phyloP scores from a whole-genome alignment of 2,888 invertebrate species.

The Brachylomia viminalis region DNA sequence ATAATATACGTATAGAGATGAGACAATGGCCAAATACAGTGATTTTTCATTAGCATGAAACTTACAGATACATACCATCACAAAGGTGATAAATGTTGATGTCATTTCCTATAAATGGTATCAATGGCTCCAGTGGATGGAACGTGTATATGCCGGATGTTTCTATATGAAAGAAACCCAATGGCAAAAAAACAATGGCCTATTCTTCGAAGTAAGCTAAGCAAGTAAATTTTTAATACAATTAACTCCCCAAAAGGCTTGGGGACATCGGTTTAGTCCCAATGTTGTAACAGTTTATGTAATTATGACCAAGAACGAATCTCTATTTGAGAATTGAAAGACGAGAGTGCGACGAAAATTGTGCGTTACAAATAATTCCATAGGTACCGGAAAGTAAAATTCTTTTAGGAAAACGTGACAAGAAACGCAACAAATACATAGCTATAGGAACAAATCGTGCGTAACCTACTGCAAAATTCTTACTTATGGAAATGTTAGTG shows the following conservation, averaged over 20 bases:
- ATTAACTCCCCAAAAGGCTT: neutral
- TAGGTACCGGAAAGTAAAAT: neutral
- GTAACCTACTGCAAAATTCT: neutral
- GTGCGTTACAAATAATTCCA: neutral
- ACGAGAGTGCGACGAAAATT: neutral
- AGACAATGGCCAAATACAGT: conserved; percentile 65
- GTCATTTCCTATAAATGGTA: conserved; percentile 78
- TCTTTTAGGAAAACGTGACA: neutral
- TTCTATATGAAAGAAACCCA: neutral
- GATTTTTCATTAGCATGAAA: conserved; percentile 74
- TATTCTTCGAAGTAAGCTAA: conserved; percentile 18
- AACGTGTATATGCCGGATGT: conserved; percentile 13
- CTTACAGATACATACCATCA: conserved; percentile 66
- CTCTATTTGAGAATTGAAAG: neutral
- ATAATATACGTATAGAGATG: conserved; percentile 32
- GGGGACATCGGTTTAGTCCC: neutral
- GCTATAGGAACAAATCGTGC: neutral
- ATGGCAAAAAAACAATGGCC: neutral
- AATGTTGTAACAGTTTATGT: neutral
- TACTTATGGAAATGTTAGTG: conserved; percentile 48
- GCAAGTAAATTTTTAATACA: neutral
- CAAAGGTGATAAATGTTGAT: conserved; percentile 78
- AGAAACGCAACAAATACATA: neutral
- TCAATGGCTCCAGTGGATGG: conserved; percentile 53
- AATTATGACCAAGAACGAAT: neutral